Conservation (phyloP, 2,888 invertebrate species). For the Drosophila mercatorum region DNA sequence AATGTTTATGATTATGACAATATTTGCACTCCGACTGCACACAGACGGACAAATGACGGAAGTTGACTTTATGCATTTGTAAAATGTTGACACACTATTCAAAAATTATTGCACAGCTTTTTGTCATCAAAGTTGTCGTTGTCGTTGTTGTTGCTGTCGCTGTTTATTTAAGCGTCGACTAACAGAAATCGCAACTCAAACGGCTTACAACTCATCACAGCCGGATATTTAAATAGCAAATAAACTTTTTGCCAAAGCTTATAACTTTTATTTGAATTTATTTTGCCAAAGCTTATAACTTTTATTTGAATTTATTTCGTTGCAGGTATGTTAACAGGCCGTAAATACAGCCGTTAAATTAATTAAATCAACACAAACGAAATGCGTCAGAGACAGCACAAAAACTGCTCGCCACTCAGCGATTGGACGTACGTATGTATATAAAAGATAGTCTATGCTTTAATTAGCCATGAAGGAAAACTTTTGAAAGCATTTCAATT, state of each 20-base stretch:
- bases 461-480: conserved; percentile 11
- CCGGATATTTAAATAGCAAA: conserved; percentile 52
- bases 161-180: conserved; percentile 37
- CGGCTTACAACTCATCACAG: conserved; percentile 30
- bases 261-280: conserved; percentile 37
- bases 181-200: conserved; percentile 48
- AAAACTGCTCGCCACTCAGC: conserved; percentile 5
- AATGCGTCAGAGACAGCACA: conserved; percentile 12
- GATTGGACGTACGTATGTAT: background rate
- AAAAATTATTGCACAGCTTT: conserved; percentile 77
- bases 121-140: conserved; percentile 45
- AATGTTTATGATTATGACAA: conserved; percentile 78
- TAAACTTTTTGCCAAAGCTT: conserved; percentile 33
- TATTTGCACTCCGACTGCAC: conserved; percentile 64
- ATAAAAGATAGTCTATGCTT: conserved; percentile 21
- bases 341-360: conserved; percentile 55
- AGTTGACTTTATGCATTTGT: conserved; percentile 78
- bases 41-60: conserved; percentile 59
- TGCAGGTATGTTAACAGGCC: conserved; percentile 65
- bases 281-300: conserved; percentile 30
- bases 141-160: conserved; percentile 10
- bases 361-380: conserved; percentile 49
- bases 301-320: conserved; percentile 53
- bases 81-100: conserved; percentile 79
- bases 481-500: conserved; percentile 30